phyloP scores from a whole-genome alignment of 1,140 invertebrate genomes.

The Stegodyphus mimosarum region DNA sequence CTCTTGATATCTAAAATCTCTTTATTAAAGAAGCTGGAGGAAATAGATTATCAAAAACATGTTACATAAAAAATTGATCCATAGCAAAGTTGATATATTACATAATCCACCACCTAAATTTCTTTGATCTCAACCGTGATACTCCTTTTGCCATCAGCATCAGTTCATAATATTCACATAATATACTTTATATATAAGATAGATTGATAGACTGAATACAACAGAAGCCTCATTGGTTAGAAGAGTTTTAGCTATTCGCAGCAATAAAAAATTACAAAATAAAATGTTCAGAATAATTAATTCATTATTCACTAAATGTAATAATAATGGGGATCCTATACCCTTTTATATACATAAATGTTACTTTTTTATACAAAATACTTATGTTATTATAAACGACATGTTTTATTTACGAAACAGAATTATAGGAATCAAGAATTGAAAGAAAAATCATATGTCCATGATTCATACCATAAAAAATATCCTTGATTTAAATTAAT shows the following conservation, averaged over 20 bases:
- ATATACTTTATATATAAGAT: not conserved
- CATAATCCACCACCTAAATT: not conserved
- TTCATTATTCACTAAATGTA: not conserved
- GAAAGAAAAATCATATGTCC: not conserved
- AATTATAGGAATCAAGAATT: not conserved
- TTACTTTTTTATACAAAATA: not conserved
- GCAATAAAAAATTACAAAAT: not conserved
- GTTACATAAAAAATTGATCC: slow-evolving; percentile 1
- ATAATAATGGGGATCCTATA: not conserved
- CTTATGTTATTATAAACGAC: not conserved
- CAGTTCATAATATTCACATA: not conserved
- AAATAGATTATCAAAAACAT: slow-evolving; percentile 1
- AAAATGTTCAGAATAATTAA: not conserved
- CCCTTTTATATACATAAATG: not conserved
- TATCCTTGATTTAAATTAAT: too few relatives aligned
- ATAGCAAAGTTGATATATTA: slow-evolving; percentile 2
- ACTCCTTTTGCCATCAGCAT: not conserved
- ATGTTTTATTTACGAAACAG: not conserved
- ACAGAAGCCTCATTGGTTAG: not conserved
- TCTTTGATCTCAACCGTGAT: not conserved
- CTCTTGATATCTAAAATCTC: not conserved
- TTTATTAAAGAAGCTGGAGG: slow-evolving; percentile 4
- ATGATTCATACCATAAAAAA: too few relatives aligned
- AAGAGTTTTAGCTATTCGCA: not conserved
- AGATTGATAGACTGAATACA: not conserved